Evolutionary conservation across 2,113 vertebrate species (phyloP).

Genomic region (Cacatua alba): DNA sequence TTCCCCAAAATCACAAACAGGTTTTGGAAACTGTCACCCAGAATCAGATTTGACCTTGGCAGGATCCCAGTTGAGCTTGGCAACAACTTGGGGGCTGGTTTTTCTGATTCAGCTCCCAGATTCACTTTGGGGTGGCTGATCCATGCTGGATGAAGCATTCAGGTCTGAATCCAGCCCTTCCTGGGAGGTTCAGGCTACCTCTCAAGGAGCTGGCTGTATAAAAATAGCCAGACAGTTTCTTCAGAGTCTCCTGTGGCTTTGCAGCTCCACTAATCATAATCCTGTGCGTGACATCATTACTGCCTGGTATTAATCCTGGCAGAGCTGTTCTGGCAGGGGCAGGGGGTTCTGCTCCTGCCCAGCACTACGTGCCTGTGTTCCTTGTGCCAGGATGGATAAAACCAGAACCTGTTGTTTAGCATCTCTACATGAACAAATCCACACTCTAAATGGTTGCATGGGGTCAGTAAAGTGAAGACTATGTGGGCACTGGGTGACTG

Average conservation of each 20-base stretch:
- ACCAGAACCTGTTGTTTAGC: not conserved
- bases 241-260: not conserved
- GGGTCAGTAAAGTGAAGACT: too few relatives aligned
- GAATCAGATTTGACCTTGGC: not conserved
- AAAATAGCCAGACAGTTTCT: slow-evolving; percentile 27
- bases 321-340: not conserved
- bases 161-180: not conserved
- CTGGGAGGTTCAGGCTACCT: not conserved
- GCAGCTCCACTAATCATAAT: not conserved
- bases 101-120: not conserved
- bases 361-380: rapidly evolving
- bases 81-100: not conserved
- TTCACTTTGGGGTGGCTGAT: not conserved
- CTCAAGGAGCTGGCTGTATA: not conserved
- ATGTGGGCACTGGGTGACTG: not conserved
- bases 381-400: not conserved
- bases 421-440: not conserved
- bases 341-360: not conserved
- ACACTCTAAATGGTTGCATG: not conserved
- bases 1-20: not conserved
- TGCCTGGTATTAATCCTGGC: not conserved
- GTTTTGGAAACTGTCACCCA: not conserved
- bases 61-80: not conserved
- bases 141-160: not conserved
- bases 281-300: not conserved